Conservation (phyloP, 2,113 vertebrate species). For the Salvelinus sp. region DNA sequence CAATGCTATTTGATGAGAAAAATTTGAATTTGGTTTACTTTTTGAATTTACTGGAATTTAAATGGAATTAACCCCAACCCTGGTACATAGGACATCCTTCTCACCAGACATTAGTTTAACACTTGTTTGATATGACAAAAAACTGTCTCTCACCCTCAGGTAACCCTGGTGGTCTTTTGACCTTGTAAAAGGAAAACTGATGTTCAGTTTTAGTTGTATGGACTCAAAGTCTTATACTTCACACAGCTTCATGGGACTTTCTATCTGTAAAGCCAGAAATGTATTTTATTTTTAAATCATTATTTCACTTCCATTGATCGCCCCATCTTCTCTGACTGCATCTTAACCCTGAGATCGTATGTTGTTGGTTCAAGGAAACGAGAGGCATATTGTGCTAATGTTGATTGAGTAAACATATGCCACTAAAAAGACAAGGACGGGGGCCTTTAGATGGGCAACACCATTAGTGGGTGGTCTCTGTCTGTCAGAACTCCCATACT, state of each 20-base stretch:
- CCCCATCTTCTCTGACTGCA: neutral
- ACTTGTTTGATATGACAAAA: neutral
- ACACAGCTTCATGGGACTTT: no score
- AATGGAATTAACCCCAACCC: no score
- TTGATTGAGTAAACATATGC: slow-evolving; percentile 28
- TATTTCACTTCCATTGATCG: no score
- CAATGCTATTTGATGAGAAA: no score
- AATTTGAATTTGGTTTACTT: slow-evolving; percentile 30
- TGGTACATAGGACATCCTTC: no score
- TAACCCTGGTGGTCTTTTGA: neutral
- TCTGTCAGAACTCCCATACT: neutral
- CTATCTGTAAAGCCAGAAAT: no score
- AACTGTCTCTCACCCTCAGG: neutral
- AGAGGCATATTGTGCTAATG: slow-evolving; percentile 8
- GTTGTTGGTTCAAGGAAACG: neutral
- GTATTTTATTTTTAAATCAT: no score
- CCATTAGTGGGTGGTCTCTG: slow-evolving; percentile 19
- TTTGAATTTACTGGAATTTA: neutral
- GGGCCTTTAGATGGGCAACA: slow-evolving; percentile 30
- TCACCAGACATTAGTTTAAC: neutral
- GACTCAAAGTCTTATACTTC: neutral
- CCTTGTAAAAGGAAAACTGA: neutral
- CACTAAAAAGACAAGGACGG: slow-evolving; percentile 30
- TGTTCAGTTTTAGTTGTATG: neutral
- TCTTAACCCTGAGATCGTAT: neutral